phyloP scores from a whole-genome alignment of 2,113 vertebrate species.

The Octodon degus region DNA sequence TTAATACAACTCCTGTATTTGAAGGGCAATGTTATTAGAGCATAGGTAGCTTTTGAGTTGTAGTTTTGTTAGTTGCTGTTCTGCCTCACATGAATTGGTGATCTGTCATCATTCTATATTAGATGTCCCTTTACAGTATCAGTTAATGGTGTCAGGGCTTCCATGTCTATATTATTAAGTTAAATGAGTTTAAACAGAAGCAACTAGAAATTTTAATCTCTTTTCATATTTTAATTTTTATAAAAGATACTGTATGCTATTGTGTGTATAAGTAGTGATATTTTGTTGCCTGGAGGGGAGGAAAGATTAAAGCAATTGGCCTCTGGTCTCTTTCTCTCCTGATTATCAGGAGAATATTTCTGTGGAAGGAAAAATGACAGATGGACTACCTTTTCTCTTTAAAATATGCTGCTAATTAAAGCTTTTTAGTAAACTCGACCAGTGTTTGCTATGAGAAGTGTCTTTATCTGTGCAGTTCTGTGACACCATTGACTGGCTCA shows the following conservation, averaged over 20 bases:
- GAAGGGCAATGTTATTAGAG: neutral
- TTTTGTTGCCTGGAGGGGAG: neutral
- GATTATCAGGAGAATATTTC: neutral
- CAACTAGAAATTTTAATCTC: constrained; percentile 49
- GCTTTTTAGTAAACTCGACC: constrained; percentile 42
- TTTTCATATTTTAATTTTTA: constrained; percentile 39
- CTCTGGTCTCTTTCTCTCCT: neutral
- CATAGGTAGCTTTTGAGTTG: neutral
- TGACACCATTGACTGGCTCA: constrained; percentile 15
- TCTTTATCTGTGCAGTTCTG: neutral
- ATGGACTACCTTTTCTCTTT: neutral
- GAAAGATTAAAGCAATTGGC: neutral
- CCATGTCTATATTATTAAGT: neutral
- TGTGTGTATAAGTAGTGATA: neutral
- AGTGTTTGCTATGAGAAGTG: constrained; percentile 30
- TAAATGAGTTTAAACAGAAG: constrained; percentile 43
- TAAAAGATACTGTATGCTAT: neutral
- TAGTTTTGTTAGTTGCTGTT: neutral
- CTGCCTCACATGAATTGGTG: neutral
- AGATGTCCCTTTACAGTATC: neutral
- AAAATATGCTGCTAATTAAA: constrained; percentile 13
- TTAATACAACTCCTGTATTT: constrained; percentile 34
- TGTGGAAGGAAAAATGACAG: neutral
- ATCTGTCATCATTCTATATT: neutral
- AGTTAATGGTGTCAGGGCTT: neutral